Percentiles rank a stretch among this genome's conserved stretches.
phyloP scores from a whole-genome alignment of 2,888 invertebrate genomes.

The Phytoseiulus persimilis region DNA sequence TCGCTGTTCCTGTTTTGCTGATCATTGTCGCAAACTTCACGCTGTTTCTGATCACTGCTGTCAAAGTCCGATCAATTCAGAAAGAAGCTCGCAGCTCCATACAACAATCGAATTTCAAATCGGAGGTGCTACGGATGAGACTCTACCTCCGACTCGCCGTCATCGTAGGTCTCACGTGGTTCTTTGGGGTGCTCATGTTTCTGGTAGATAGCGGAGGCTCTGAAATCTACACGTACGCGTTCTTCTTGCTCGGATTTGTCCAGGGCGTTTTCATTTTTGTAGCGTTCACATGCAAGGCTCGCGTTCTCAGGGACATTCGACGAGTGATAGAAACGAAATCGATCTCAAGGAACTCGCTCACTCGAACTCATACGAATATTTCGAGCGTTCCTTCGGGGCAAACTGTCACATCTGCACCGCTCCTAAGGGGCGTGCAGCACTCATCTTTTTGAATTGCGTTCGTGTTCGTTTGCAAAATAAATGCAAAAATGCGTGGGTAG shows the following conservation, averaged over 20 bases:
- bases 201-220: conserved; percentile 42
- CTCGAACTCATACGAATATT: background rate
- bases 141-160: conserved; percentile 50
- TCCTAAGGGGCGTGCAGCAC: background rate
- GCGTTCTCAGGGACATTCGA: conserved; percentile 44
- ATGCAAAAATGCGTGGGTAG: background rate
- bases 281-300: conserved; percentile 49
- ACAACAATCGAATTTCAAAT: conserved; percentile 18
- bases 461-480: background rate
- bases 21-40: conserved; percentile 50
- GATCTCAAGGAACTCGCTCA: background rate
- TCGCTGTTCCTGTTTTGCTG: conserved; percentile 50
- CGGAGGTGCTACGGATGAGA: background rate
- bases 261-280: conserved; percentile 53
- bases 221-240: conserved; percentile 50
- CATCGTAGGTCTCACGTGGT: conserved; percentile 54
- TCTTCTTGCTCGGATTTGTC: conserved; percentile 52
- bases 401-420: background rate
- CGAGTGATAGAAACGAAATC: background rate
- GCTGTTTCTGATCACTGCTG: conserved; percentile 49
- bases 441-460: background rate
- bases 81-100: background rate
- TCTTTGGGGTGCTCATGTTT: conserved; percentile 49
- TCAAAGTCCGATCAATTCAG: conserved; percentile 44
- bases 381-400: background rate